Evolutionary conservation across 2,888 invertebrate genomes (phyloP), one percentile per base, ranked within the genome.

Genomic region (Volucella inflata): DNA sequence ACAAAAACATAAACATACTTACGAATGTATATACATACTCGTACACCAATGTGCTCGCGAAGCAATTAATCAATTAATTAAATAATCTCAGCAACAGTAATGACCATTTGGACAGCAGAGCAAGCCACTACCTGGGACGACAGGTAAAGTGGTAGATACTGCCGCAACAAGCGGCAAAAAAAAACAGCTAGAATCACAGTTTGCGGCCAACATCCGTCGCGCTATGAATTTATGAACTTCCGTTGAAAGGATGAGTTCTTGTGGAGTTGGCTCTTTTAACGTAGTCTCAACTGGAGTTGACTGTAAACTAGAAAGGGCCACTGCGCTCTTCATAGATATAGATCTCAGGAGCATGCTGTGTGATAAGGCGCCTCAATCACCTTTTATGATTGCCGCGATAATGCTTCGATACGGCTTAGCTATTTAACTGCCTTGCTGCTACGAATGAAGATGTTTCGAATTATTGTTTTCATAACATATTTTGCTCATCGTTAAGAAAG

Each of bases 191-290:
- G 14, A 81, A 70, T 81, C 38, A 65, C 68, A 75, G 67, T 55
- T 80, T 68, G 55, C 42, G 57, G 55, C 75, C 64, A 55, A 75
- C 70, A 65, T 81, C 81, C 81, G 68, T 42, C 55, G 11, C 16
- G 17, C 53, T 42, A 51, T 55, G 50, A 71, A 57, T 71, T 38
- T 53, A 48, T 50, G 40, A 44, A 65, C 64, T 70, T 81, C 80
- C 76, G 81, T 53, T 65, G 50, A 53, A 48, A 65, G 81, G 51
- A 78, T 59, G 14, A 21, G 44, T 8, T 42, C 21, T 14, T 44
- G 16, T 16, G 21, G 36, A 38, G 16, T 2, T 14, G 30, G 6
- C 30, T 30, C 30, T 30, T 30, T 30, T 30, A 6, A 30, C 4
- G 30, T 30, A 30, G 30, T 30, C 6, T 30, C 30, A 30, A 30